phyloP scores from a whole-genome alignment of 2,797 vertebrate genomes.

The Thripadectes ignobilis region DNA sequence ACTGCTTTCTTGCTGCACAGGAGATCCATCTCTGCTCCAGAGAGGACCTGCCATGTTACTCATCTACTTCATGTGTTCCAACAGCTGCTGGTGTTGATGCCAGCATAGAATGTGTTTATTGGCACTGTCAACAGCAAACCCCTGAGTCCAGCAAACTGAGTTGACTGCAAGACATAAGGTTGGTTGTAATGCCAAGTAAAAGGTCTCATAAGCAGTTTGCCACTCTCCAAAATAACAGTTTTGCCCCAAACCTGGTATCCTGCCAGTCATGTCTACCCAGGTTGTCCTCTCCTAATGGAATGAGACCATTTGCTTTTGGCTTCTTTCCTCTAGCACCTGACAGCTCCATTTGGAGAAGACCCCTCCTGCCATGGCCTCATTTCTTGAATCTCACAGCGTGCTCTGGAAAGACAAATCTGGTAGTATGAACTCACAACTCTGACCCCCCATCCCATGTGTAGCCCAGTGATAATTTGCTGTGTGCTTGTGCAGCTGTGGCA shows the following conservation, averaged over 20 bases:
- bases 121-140: background rate
- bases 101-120: background rate
- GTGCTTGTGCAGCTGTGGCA: background rate
- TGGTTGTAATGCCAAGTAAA: background rate
- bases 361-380: background rate
- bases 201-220: background rate
- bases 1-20: background rate
- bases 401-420: background rate
- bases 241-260: background rate
- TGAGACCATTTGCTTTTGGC: background rate
- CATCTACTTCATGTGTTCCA: fast-evolving
- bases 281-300: background rate
- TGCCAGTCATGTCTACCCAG: background rate
- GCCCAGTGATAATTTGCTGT: background rate
- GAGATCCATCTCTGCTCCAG: background rate
- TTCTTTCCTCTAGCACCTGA: background rate
- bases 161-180: background rate
- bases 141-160: background rate
- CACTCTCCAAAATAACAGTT: background rate
- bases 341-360: background rate
- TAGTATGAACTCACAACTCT: background rate
- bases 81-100: background rate
- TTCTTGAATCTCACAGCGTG: background rate
- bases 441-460: background rate
- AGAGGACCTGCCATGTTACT: background rate